phyloP scores from a whole-genome alignment of 2,888 invertebrate species.

The Metacarcinus magister region DNA sequence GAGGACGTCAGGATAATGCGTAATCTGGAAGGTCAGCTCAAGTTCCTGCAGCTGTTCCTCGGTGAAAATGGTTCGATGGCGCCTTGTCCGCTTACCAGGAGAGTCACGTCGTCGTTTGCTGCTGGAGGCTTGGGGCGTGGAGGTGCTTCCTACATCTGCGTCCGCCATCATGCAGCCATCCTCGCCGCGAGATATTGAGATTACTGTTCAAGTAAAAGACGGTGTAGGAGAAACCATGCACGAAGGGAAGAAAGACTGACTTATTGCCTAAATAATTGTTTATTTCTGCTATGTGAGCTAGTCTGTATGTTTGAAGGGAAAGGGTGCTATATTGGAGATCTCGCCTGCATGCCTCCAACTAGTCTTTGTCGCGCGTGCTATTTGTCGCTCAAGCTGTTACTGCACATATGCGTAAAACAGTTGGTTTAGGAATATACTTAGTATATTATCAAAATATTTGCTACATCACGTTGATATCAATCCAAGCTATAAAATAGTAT shows the following conservation, averaged over 20 bases:
- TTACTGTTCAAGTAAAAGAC: neutral
- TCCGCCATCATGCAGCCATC: constrained; percentile 2
- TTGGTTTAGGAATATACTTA: too few relatives aligned
- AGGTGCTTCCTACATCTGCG: neutral
- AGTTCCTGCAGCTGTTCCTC: constrained; percentile 98
- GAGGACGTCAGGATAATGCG: constrained; percentile 93
- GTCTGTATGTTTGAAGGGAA: too few relatives aligned
- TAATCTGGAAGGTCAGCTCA: constrained; percentile 98
- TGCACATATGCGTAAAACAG: too few relatives aligned
- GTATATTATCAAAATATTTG: too few relatives aligned
- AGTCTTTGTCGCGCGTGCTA: too few relatives aligned
- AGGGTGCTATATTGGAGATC: too few relatives aligned
- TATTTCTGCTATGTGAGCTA: too few relatives aligned
- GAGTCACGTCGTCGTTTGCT: neutral
- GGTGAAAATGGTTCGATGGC: constrained; percentile 99
- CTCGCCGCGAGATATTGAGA: neutral
- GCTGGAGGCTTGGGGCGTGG: neutral
- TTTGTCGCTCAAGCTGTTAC: too few relatives aligned
- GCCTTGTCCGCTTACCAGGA: constrained; percentile 92
- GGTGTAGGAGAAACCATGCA: neutral
- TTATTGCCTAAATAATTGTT: neutral
- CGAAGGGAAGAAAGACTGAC: neutral
- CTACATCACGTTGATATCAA: too few relatives aligned
- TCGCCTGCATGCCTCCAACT: too few relatives aligned
- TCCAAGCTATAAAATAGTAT: too few relatives aligned